Conservation (phyloP, 2,888 invertebrate genomes). For the Drosophila histrio region DNA sequence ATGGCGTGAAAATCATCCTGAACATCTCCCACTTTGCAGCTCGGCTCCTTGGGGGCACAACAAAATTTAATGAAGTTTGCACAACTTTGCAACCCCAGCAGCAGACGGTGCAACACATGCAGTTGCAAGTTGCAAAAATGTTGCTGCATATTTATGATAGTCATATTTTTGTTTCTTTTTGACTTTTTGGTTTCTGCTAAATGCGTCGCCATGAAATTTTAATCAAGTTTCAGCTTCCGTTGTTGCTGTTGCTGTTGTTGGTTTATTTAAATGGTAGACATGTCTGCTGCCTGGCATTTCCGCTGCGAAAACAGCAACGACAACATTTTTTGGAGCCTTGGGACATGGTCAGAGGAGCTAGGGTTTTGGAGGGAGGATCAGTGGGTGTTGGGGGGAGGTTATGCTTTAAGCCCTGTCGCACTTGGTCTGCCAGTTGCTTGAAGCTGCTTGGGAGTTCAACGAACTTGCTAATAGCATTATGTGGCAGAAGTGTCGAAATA, state of each 20-base stretch:
- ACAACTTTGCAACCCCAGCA: constrained; percentile 35
- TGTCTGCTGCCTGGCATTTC: constrained; percentile 72
- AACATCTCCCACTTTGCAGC: background rate
- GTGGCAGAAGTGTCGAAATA: background rate
- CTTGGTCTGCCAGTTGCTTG: background rate
- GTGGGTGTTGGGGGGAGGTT: no score
- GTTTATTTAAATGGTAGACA: constrained; percentile 65
- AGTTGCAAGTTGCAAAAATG: constrained; percentile 29
- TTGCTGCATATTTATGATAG: constrained; percentile 43
- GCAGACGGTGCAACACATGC: constrained; percentile 15
- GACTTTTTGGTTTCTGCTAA: constrained; percentile 33
- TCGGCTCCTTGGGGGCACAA: constrained; percentile 38
- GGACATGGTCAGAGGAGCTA: constrained; percentile 22
- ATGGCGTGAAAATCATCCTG: constrained; percentile 40
- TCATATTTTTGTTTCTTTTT: constrained; percentile 11
- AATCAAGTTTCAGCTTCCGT: constrained; percentile 71
- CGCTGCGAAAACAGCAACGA: constrained; percentile 35
- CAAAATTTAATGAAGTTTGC: constrained; percentile 63
- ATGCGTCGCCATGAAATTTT: constrained; percentile 76
- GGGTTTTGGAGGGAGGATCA: background rate
- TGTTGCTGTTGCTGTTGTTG: constrained; percentile 31
- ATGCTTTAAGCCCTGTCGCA: no score
- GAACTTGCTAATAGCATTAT: constrained; percentile 7
- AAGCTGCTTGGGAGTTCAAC: constrained; percentile 15
- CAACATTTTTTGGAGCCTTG: constrained; percentile 48